These are phyloP conservation scores for Schizothorax lantsangensis DNA, from an alignment of 2,797 vertebrate genomes.

Conservation along the genomic window DNA sequence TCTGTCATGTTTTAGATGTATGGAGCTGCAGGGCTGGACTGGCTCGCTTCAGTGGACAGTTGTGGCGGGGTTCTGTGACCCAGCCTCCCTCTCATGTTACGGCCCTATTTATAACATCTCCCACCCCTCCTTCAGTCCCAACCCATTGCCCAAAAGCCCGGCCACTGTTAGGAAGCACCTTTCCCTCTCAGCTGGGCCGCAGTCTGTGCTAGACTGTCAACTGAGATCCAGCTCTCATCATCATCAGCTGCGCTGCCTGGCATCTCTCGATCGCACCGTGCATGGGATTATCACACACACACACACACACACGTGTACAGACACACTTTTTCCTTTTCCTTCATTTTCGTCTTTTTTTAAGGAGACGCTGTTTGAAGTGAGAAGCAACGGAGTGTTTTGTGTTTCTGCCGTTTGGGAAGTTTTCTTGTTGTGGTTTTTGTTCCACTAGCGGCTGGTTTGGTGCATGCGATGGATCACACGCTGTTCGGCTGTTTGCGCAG, in stretches of 20 bases:
- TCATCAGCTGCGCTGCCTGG: constrained; percentile 78
- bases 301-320: constrained; percentile 33
- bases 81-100: constrained; percentile 99
- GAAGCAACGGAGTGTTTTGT: constrained; percentile 59
- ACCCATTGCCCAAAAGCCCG: constrained; percentile 62
- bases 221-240: constrained; percentile 72
- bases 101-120: constrained; percentile 99
- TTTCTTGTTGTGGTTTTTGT: constrained; percentile 72
- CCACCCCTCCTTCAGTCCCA: constrained; percentile 65
- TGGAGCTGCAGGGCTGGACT: constrained; percentile 80
- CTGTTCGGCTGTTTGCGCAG: constrained; percentile 98
- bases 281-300: constrained; percentile 84
- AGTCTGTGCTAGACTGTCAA: constrained; percentile 79
- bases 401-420: constrained; percentile 63
- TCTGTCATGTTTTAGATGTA: constrained; percentile 76
- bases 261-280: constrained; percentile 74
- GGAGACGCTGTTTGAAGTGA: constrained; percentile 50
- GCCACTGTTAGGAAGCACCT: constrained; percentile 57
- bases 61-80: constrained; percentile 84
- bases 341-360: constrained; percentile 11
- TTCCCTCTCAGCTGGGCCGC: constrained; percentile 55
- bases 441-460: constrained; percentile 71
- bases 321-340: constrained; percentile 47
- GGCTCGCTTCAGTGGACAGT: constrained; percentile 88
- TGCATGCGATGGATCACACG: constrained; percentile 95